phyloP scores from a whole-genome alignment of 2,888 invertebrate genomes.

The Tachystola acroxantha region DNA sequence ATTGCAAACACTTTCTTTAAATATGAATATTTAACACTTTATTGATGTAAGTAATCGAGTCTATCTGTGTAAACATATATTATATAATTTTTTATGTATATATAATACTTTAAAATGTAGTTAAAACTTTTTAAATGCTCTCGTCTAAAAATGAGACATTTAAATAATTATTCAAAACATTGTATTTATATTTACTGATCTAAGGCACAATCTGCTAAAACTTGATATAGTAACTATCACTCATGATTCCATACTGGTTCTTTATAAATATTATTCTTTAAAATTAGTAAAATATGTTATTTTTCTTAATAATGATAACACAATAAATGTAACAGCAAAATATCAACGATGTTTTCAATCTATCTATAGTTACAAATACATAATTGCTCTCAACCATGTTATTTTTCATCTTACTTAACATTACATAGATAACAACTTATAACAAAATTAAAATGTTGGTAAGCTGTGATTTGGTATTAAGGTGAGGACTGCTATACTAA shows the following conservation, averaged over 20 bases:
- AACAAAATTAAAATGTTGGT: constrained; percentile 72
- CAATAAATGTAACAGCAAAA: constrained; percentile 69
- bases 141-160: constrained; percentile 42
- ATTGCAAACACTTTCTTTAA: constrained; percentile 46
- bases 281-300: constrained; percentile 54
- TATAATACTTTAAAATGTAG: constrained; percentile 14
- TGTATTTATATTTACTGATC: constrained; percentile 48
- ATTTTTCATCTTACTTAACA: constrained; percentile 63
- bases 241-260: constrained; percentile 53
- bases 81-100: constrained; percentile 17
- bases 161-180: constrained; percentile 39
- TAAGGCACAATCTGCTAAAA: constrained; percentile 72
- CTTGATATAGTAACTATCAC: constrained; percentile 65
- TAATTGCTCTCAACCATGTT: constrained; percentile 60
- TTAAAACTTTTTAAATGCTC: constrained; percentile 50
- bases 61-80: constrained; percentile 30
- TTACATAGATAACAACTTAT: constrained; percentile 71
- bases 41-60: too few species aligned
- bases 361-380: constrained; percentile 41
- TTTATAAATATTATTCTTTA: constrained; percentile 48
- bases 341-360: constrained; percentile 59
- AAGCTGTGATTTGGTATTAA: constrained; percentile 78
- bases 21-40: constrained; percentile 41
- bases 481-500: constrained; percentile 73
- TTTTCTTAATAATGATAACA: constrained; percentile 50